Conservation (phyloP, 2,113 vertebrate genomes). For the Etheostoma cragini region DNA sequence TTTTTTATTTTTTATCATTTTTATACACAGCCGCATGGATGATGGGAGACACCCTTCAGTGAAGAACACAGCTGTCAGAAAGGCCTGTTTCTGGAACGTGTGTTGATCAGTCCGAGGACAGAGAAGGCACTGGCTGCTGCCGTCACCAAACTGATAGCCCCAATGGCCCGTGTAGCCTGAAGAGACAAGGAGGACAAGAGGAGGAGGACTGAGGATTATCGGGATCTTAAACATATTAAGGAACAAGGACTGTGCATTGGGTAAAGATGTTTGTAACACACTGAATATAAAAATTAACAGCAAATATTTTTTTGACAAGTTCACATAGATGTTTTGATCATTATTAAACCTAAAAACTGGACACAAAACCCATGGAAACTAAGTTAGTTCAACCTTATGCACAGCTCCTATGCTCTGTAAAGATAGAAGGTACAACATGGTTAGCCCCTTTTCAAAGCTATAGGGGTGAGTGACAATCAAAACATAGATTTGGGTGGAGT, state of each 20-base stretch:
- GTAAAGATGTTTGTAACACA: not conserved
- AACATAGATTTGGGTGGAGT: not conserved
- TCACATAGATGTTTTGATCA: not conserved
- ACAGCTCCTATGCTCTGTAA: not conserved
- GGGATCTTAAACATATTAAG: not conserved
- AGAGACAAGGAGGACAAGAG: conserved; percentile 50
- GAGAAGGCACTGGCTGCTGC: conserved; percentile 88
- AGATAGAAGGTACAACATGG: not conserved
- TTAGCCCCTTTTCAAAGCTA: not conserved
- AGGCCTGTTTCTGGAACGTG: conserved; percentile 86
- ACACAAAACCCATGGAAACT: not conserved
- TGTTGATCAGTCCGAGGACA: conserved; percentile 88
- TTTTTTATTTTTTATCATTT: not conserved
- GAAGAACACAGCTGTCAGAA: conserved; percentile 76
- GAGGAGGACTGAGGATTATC: conserved; percentile 2
- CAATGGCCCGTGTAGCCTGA: conserved; percentile 89
- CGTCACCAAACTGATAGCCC: conserved; percentile 87
- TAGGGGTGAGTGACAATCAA: not conserved
- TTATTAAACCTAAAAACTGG: not conserved
- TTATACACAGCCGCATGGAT: conserved; percentile 38
- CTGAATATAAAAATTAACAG: not conserved
- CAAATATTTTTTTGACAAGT: not conserved
- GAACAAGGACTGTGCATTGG: not conserved
- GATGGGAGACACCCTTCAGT: conserved; percentile 34
- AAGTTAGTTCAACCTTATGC: not conserved